Evolutionary conservation across 2,888 invertebrate species (phyloP).

Genomic region (Agriopis marginaria): DNA sequence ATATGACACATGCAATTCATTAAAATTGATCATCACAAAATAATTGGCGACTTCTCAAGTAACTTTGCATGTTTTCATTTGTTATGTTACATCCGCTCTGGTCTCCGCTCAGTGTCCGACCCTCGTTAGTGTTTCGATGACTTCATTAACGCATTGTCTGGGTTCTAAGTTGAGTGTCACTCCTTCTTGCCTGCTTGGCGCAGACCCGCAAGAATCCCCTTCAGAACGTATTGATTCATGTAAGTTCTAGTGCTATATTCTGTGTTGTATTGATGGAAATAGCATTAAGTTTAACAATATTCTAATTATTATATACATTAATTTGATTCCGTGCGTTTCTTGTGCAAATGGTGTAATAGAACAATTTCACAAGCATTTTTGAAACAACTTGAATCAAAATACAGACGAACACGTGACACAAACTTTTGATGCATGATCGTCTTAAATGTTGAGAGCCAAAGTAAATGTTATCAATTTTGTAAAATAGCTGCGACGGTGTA

Average conservation of each 20-base stretch:
- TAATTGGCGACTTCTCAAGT: background rate
- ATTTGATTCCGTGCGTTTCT: slow-evolving; percentile 11
- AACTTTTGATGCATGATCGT: slow-evolving; percentile 28
- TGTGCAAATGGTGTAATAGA: slow-evolving; percentile 9
- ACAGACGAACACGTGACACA: slow-evolving; percentile 21
- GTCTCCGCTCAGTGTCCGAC: slow-evolving; percentile 10
- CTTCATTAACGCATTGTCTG: slow-evolving; percentile 23
- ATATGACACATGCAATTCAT: background rate
- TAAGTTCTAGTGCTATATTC: slow-evolving; percentile 33
- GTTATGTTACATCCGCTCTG: slow-evolving; percentile 15
- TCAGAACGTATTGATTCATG: slow-evolving; percentile 37
- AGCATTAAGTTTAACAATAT: slow-evolving; percentile 24
- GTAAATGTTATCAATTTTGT: slow-evolving; percentile 24
- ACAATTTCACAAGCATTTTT: slow-evolving; percentile 3
- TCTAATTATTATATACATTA: slow-evolving; percentile 13
- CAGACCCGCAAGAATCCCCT: slow-evolving; percentile 34
- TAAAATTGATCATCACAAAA: background rate
- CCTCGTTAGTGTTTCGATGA: slow-evolving; percentile 14
- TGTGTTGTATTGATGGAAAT: slow-evolving; percentile 36
- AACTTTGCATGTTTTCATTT: slow-evolving; percentile 15
- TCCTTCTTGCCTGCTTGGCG: slow-evolving; percentile 36
- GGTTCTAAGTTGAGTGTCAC: slow-evolving; percentile 37
- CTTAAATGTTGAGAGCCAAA: slow-evolving; percentile 11
- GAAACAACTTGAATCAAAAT: slow-evolving; percentile 2
- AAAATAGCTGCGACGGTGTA: slow-evolving; percentile 10